Base-by-base conservation (phyloP, 2,113 vertebrate genomes). In the Indicator maculatus region DNA sequence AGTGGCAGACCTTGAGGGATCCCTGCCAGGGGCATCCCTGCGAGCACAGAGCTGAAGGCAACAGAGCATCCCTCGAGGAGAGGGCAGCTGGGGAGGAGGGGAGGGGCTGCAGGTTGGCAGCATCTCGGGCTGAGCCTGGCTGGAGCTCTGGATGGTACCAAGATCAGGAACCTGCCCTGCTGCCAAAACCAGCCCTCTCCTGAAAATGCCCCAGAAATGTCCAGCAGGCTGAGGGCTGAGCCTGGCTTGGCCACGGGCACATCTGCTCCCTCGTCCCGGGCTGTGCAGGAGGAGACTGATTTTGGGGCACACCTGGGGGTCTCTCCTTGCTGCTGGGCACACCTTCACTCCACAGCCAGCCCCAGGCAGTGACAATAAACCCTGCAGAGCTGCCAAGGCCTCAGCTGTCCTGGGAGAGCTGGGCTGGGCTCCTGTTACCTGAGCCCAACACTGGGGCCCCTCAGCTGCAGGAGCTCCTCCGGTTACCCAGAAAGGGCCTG, bases 101-200 rank as follows among this genome's bases (percentile, higher is more conserved):
- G 26, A 21, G 27, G 65, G 36, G 59, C 59, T 44, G 63, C 53
- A 5, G 12, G 61, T 55, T 18, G 72, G 45, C 7, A 13, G 16
- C 0, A 1, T 38, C 47, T 55, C 6, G 30, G 50, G 27, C 44
- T 16, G 13, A 74, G 69, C 71, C 3, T 5, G 7, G 2, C 30
- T 1, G 9, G 30, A 50, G 45, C 3, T 1, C 23, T 2, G 1
- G 58, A 13, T 36, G 5, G 0, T 39, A 47, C 47, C 12, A 4
- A 1, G 79, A 33, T 39, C 64, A 10, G 79, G 79, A 63, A 12
- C 71, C 56, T 10, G 45, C 3, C 8, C 31, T 0, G 2, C 44
- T 30, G 58, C 58, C 8, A 1, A 14, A 79, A 55, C 19, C 1
- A 1, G n/a, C 26, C 36, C 13, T 31, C 17, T 16, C 56, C 66